phyloP scores from a whole-genome alignment of 2,888 invertebrate species.

The Thysanoteuthis rhombus region DNA sequence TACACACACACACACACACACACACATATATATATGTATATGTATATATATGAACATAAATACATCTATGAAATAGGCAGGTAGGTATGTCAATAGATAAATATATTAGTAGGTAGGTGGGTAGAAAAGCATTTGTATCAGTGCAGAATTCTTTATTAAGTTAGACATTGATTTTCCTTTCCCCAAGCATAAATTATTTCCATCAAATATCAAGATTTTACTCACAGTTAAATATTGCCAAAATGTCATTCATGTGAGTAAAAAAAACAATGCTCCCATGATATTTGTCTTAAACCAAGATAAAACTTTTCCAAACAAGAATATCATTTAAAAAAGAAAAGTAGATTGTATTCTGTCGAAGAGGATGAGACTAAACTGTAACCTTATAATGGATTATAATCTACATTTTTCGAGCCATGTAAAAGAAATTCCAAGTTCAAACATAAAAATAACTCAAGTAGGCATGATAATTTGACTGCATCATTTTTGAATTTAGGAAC shows the following conservation, averaged over 20 bases:
- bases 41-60: not conserved
- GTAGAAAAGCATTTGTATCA: not conserved
- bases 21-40: not conserved
- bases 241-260: not conserved
- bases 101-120: not conserved
- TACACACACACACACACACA: not conserved
- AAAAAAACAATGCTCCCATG: not conserved
- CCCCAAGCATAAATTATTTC: not conserved
- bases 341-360: no score
- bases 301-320: not conserved
- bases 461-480: not conserved
- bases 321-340: no score
- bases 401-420: not conserved
- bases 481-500: not conserved
- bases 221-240: not conserved
- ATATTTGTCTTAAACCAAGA: not conserved
- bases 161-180: not conserved
- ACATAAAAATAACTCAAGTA: not conserved
- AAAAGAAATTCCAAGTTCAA: not conserved
- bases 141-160: not conserved
- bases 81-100: not conserved
- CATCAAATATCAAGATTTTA: not conserved
- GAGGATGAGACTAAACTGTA: not conserved
- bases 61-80: not conserved
- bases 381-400: no score